These are phyloP conservation scores for Astur gentilis DNA, from an alignment of 2,113 vertebrate species.

Conservation along the genomic window DNA sequence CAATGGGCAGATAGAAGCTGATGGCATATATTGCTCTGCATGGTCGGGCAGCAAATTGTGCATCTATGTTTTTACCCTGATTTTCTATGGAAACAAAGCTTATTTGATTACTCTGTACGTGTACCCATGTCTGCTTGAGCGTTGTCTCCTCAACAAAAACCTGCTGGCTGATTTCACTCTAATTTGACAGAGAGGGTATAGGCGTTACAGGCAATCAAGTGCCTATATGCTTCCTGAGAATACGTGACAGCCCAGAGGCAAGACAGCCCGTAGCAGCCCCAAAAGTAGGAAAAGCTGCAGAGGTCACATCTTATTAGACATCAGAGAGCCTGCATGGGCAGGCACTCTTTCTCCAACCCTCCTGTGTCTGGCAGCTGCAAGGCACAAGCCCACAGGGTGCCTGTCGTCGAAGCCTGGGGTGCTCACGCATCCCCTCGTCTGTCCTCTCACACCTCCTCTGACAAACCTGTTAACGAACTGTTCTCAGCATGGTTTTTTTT, in stretches of 20 bases:
- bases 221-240: background rate
- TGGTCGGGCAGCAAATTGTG: constrained; percentile 34
- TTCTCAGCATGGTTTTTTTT: background rate
- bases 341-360: background rate
- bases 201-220: background rate
- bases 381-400: background rate
- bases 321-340: background rate
- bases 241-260: background rate
- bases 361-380: background rate
- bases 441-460: background rate
- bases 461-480: background rate
- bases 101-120: constrained; percentile 3
- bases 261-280: background rate
- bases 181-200: background rate
- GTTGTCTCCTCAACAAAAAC: background rate
- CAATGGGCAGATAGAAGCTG: constrained; percentile 44
- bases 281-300: background rate
- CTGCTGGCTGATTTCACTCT: background rate
- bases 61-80: constrained; percentile 50
- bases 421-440: fast-evolving
- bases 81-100: constrained; percentile 55
- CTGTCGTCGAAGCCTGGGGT: background rate
- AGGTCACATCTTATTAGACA: background rate
- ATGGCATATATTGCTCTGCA: constrained; percentile 11
- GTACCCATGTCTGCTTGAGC: background rate